phyloP scores from a whole-genome alignment of 2,113 vertebrate genomes.

The Alces alces region DNA sequence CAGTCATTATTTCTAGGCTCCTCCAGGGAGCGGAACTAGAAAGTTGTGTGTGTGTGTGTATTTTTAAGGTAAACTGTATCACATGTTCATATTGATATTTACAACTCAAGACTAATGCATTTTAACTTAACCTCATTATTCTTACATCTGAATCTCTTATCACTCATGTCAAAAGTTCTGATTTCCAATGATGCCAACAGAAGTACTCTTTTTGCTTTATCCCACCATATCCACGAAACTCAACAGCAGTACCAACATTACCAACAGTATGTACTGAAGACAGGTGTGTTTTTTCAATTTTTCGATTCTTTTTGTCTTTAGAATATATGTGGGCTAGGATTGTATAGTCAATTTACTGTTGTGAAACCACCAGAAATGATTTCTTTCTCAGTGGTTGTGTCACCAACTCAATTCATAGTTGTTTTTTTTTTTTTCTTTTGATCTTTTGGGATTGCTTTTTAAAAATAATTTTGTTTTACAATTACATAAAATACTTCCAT shows the following conservation, averaged over 20 bases:
- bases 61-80: neutral
- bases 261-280: neutral
- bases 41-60: neutral
- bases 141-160: neutral
- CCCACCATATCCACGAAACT: neutral
- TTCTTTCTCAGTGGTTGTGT: conserved; percentile 4
- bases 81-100: neutral
- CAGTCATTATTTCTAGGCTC: neutral
- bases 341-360: neutral
- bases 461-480: conserved; percentile 2
- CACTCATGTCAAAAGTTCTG: neutral
- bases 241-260: neutral
- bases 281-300: neutral
- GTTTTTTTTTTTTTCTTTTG: neutral
- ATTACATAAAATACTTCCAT: neutral
- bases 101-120: neutral
- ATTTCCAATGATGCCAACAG: neutral
- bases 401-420: neutral
- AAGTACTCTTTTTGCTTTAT: neutral
- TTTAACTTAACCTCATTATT: neutral
- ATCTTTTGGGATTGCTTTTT: neutral
- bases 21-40: neutral
- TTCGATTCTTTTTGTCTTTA: neutral
- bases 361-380: neutral
- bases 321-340: neutral